A percentile compares a stretch with the other conserved stretches of the same genome.
phyloP scores from a whole-genome alignment of 2,888 invertebrate genomes.

The Trypoxylon attenuatum region DNA sequence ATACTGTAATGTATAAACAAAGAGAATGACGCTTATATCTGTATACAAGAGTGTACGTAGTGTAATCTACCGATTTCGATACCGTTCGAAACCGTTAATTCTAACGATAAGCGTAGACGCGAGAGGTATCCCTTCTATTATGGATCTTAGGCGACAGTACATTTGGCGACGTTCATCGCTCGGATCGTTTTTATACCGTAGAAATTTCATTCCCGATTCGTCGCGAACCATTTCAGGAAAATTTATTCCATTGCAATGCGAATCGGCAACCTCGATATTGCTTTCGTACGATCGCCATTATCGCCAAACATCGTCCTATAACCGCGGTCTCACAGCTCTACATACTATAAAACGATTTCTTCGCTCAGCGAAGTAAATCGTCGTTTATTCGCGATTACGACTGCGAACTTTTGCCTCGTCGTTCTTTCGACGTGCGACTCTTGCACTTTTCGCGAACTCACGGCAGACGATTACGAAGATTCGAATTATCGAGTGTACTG shows the following conservation, averaged over 20 bases:
- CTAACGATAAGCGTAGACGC: constrained; percentile 2
- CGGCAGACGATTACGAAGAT: not conserved
- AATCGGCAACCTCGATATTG: too few species aligned
- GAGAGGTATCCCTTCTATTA: not conserved
- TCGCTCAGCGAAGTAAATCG: too few species aligned
- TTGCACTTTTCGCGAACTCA: too few species aligned
- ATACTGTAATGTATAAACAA: constrained; percentile 47
- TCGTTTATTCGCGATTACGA: too few species aligned
- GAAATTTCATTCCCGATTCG: constrained; percentile 6
- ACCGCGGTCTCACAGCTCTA: too few species aligned
- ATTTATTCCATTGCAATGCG: constrained; percentile 13
- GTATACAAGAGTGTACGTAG: constrained; percentile 59
- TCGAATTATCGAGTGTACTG: constrained; percentile 23
- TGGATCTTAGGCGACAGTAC: not conserved
- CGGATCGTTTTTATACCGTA: constrained; percentile 24
- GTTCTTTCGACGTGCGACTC: too few species aligned
- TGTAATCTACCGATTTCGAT: constrained; percentile 57
- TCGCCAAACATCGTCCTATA: too few species aligned
- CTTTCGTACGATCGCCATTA: too few species aligned
- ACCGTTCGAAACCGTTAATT: constrained; percentile 41
- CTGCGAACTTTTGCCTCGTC: too few species aligned
- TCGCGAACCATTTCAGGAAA: not conserved
- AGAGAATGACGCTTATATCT: constrained; percentile 56
- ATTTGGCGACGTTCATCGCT: too few species aligned
- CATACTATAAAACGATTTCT: too few species aligned